A percentile compares a stretch with the other conserved stretches of the same genome.
Conservation (phyloP, 2,113 vertebrate genomes). For the Pelvicachromis taeniatus region DNA sequence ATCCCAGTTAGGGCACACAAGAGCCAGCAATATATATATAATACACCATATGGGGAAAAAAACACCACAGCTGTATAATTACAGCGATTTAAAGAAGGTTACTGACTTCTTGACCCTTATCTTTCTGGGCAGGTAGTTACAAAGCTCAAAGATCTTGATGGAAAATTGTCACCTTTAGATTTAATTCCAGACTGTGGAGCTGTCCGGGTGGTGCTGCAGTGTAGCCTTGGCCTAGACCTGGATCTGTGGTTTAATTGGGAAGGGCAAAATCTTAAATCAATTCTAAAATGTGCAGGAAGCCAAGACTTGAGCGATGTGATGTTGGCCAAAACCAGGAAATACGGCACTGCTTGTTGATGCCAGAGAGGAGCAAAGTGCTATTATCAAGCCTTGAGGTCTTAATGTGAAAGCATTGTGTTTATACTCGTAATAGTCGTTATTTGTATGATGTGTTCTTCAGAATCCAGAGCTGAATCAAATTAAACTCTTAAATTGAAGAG, state of each 20-base stretch:
- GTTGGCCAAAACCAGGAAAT: neutral
- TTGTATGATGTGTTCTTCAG: neutral
- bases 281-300: neutral
- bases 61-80: too few relatives aligned
- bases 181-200: neutral
- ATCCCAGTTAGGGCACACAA: fast-evolving
- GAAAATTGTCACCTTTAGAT: neutral
- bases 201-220: neutral
- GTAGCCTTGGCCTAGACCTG: neutral
- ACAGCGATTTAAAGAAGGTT: neutral
- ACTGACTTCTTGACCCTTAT: neutral
- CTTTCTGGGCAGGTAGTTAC: fast-evolving
- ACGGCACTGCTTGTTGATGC: neutral
- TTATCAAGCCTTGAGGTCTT: fast-evolving
- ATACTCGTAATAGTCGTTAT: neutral
- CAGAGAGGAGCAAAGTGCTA: neutral
- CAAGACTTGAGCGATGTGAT: neutral
- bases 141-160: neutral
- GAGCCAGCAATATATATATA: neutral
- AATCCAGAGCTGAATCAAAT: neutral
- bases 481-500: neutral
- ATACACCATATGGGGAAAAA: too few relatives aligned
- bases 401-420: neutral
- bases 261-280: neutral
- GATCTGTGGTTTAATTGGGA: neutral